Conservation (phyloP, 2,888 invertebrate genomes). For the Itoplectis maculator region DNA sequence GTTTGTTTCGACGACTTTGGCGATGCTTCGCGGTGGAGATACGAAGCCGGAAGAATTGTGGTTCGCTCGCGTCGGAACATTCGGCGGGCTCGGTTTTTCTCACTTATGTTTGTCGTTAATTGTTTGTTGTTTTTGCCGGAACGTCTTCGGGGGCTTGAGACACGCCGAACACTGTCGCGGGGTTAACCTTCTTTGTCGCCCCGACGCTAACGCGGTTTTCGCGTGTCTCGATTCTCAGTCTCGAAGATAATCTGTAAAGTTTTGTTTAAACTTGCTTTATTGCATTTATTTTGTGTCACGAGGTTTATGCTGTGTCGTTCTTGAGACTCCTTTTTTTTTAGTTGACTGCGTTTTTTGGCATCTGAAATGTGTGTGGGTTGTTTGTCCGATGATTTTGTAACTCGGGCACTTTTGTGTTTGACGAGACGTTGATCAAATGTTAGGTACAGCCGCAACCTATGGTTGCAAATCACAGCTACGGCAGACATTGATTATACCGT, state of each 20-base stretch:
- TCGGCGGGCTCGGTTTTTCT: background rate
- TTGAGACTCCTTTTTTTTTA: background rate
- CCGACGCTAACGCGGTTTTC: background rate
- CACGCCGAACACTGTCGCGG: background rate
- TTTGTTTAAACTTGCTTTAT: background rate
- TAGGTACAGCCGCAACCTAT: too few species aligned
- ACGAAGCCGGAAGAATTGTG: slow-evolving; percentile 27
- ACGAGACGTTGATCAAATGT: too few species aligned
- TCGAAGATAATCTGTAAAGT: background rate
- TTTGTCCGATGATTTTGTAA: too few species aligned
- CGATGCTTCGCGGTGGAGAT: background rate
- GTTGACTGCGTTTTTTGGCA: too few species aligned
- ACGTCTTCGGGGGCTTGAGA: background rate
- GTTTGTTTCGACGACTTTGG: background rate
- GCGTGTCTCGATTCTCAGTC: background rate
- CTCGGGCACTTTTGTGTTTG: too few species aligned
- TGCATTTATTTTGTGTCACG: background rate
- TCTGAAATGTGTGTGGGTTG: too few species aligned
- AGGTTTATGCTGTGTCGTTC: background rate
- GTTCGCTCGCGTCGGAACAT: background rate
- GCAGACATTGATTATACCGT: background rate
- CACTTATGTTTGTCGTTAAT: background rate
- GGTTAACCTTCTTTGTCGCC: slow-evolving; percentile 15
- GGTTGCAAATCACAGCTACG: background rate
- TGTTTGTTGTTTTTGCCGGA: background rate